These are phyloP conservation scores for Nycticryphes semicollaris DNA, from an alignment of 2,113 vertebrate species.

Conservation along the genomic window DNA sequence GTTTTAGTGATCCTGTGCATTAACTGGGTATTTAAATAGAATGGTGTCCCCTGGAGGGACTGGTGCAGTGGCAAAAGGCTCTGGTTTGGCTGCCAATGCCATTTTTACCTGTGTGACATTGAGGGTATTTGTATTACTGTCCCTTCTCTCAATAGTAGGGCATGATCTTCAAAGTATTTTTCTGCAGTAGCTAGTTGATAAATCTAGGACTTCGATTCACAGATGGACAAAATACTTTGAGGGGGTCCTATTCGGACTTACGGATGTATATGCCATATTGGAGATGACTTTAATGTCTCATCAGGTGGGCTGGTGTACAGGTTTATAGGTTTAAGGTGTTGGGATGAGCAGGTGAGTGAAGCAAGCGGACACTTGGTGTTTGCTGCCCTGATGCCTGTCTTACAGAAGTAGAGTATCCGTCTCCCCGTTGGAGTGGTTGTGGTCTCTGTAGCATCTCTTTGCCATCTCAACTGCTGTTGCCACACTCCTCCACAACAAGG, in stretches of 20 bases:
- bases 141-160: neutral
- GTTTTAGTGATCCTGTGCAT: neutral
- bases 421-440: neutral
- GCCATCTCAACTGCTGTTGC: neutral
- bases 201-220: neutral
- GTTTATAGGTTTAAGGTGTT: neutral
- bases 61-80: neutral
- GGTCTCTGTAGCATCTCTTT: neutral
- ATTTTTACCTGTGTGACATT: too few species aligned
- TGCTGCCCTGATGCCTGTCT: neutral
- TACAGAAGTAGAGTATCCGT: neutral
- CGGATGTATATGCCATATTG: rapidly evolving
- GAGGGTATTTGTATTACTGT: neutral
- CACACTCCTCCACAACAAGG: rapidly evolving
- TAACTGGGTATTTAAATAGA: neutral
- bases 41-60: neutral
- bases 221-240: neutral
- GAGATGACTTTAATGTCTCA: neutral
- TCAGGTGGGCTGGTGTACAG: neutral
- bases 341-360: neutral
- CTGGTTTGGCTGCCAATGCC: neutral
- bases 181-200: neutral
- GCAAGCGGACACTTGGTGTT: neutral
- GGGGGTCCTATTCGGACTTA: neutral
- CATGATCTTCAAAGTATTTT: neutral